A percentile compares a stretch with the other conserved stretches of the same genome.
phyloP scores from a whole-genome alignment of 2,888 invertebrate species.

The Cephus pygmeus region DNA sequence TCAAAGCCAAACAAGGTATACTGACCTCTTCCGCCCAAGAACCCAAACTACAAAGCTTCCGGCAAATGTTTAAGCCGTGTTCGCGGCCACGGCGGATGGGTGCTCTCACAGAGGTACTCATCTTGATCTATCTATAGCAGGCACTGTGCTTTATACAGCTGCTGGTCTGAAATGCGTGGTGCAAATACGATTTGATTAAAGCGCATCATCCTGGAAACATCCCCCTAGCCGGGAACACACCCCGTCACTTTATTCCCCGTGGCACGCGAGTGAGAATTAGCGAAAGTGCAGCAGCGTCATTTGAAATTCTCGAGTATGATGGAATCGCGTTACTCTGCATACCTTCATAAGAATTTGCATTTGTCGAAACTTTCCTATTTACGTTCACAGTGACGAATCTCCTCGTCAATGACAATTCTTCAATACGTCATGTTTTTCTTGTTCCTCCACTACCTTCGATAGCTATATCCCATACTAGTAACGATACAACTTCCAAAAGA shows the following conservation, averaged over 20 bases:
- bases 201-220: background rate
- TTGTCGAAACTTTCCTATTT: background rate
- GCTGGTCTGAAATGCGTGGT: conserved; percentile 4
- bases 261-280: background rate
- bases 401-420: background rate
- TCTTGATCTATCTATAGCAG: background rate
- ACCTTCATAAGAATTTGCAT: background rate
- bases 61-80: conserved; percentile 3
- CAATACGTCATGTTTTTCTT: background rate
- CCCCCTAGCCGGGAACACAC: background rate
- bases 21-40: conserved; percentile 20
- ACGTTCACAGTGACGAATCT: background rate
- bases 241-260: background rate
- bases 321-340: background rate
- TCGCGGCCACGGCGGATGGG: background rate
- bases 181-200: conserved; percentile 26
- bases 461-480: background rate
- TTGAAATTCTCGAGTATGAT: background rate
- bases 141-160: background rate
- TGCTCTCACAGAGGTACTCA: background rate
- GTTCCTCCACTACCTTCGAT: background rate
- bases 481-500: background rate
- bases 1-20: conserved; percentile 31
- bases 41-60: conserved; percentile 2
- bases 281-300: background rate